Conservation (phyloP, 1,140 invertebrate genomes). For the Phocides pigmalion region DNA sequence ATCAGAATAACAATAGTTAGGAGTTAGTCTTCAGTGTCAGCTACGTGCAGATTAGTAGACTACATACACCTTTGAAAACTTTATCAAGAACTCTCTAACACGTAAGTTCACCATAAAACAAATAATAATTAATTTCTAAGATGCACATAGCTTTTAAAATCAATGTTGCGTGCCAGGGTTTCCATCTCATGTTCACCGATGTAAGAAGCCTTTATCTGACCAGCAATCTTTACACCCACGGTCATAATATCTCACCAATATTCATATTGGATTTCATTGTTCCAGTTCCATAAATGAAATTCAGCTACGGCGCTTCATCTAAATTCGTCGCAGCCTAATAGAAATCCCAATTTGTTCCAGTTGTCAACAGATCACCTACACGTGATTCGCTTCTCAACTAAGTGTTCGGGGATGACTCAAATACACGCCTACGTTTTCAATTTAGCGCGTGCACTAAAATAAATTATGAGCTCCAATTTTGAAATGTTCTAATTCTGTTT, state of each 20-base stretch:
- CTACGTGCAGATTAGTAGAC: too few species aligned
- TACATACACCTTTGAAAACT: too few species aligned
- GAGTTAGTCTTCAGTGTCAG: too few species aligned
- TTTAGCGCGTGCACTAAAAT: constrained; percentile 19
- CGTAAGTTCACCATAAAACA: too few species aligned
- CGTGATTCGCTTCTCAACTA: constrained; percentile 27
- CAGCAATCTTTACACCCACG: too few species aligned
- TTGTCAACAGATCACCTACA: constrained; percentile 31
- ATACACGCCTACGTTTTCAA: constrained; percentile 20
- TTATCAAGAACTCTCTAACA: too few species aligned
- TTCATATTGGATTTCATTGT: constrained; percentile 13
- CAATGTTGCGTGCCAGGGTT: too few species aligned
- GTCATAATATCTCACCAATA: background rate
- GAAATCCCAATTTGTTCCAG: constrained; percentile 24
- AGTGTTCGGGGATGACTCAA: constrained; percentile 18
- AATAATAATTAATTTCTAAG: too few species aligned
- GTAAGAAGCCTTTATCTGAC: too few species aligned
- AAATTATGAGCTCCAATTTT: constrained; percentile 27
- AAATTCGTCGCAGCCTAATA: constrained; percentile 23
- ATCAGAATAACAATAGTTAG: too few species aligned
- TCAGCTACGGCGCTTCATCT: constrained; percentile 9
- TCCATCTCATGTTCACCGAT: too few species aligned
- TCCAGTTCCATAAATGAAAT: constrained; percentile 5
- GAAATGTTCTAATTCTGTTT: constrained; percentile 7
- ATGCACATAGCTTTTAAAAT: too few species aligned